These are phyloP conservation scores for Cryptocheilus praepositus DNA, from an alignment of 2,888 invertebrate genomes.

Conservation along the genomic window DNA sequence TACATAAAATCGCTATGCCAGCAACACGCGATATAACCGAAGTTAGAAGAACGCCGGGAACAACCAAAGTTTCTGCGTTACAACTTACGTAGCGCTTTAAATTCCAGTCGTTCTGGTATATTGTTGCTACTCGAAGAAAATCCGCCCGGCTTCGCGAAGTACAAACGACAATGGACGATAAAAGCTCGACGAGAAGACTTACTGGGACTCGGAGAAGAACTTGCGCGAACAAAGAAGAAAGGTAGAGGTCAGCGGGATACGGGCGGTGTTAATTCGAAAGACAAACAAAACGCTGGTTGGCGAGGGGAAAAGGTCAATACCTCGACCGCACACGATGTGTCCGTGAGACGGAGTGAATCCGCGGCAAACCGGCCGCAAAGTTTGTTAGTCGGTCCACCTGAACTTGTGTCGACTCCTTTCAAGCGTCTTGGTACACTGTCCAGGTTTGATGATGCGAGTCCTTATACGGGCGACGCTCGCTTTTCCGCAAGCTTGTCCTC, in stretches of 20 bases:
- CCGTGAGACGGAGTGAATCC: constrained; percentile 33
- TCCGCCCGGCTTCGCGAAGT: too few relatives aligned
- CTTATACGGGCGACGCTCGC: too few relatives aligned
- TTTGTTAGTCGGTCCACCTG: constrained; percentile 41
- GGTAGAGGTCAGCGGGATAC: background rate
- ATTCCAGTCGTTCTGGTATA: too few relatives aligned
- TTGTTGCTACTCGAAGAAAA: too few relatives aligned
- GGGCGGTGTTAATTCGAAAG: constrained; percentile 18
- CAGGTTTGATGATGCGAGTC: too few relatives aligned
- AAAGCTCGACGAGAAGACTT: background rate
- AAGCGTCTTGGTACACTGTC: background rate
- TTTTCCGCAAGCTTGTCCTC: too few relatives aligned
- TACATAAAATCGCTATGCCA: too few relatives aligned
- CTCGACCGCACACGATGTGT: constrained; percentile 18
- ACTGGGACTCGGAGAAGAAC: background rate
- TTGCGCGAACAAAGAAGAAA: constrained; percentile 1
- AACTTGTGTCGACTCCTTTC: constrained; percentile 27
- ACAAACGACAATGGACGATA: too few relatives aligned
- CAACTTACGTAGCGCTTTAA: too few relatives aligned
- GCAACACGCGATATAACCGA: too few relatives aligned
- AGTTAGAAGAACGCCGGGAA: too few relatives aligned
- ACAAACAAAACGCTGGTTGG: constrained; percentile 14
- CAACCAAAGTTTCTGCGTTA: too few relatives aligned
- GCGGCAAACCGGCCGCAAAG: constrained; percentile 40
- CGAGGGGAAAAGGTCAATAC: background rate